Evolutionary conservation across 2,797 vertebrate genomes (phyloP), one percentile per base, ranked within the genome.

Genomic region (Sebastes taczanowskii): DNA sequence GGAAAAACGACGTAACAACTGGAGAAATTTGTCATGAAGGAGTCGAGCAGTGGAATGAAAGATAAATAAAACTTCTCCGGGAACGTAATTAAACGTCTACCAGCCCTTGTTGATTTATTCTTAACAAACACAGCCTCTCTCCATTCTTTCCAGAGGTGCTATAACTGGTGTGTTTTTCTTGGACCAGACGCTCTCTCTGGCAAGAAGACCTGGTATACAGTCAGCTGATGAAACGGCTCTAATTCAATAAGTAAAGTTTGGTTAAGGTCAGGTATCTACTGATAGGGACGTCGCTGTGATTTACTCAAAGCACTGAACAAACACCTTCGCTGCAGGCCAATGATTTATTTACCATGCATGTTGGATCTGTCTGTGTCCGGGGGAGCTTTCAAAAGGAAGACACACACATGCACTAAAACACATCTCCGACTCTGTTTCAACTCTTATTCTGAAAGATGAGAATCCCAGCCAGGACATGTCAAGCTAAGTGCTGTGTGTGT

Each of bases 401-500:
- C 67, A 78, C 72, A 61, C 32, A 75, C 64, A 78, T 70, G 58
- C 32, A 72, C 63, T 53, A 53, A 60, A 23, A 59, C 74, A 80
- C 73, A 74, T 73, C 77, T 59, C 35, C 5, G 6, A 82, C 82
- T 75, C 55, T 9, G 60, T 73, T 79, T 83, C 80, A 85, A 61
- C 82, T 86, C 85, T 84, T 86, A 87, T 89, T 90, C 86, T 78
- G 85, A 91, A 86, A 94, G 93, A 96, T 92, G 94, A 92, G 93
- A 95, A 95, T 93, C 94, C 86, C 94, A 94, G 95, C 87, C 86
- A 91, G 77, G 86, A 91, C 93, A 92, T 93, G 91, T 94, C 91
- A 86, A 84, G 63, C 75, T 88, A 88, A 88, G 90, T 70, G 77
- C 49, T 84, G 76, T 78, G 69, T 78, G 53, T 84, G 76, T 78